Conservation (phyloP, 1,140 invertebrate species). For the Pseudomyrmex concolor region DNA sequence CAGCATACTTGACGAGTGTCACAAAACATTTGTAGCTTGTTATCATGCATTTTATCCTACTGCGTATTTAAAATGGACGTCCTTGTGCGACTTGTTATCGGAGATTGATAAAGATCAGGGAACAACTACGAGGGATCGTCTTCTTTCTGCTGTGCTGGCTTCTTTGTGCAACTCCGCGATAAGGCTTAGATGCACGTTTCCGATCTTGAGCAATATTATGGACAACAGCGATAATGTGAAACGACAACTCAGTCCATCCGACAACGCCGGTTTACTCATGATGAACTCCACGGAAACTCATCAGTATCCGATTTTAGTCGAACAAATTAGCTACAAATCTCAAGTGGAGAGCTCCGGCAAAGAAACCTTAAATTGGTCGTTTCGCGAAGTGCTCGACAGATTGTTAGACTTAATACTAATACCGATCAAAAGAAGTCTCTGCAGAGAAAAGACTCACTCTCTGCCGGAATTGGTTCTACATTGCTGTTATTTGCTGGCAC, state of each 20-base stretch:
- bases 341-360: slow-evolving; percentile 81
- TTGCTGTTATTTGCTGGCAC: slow-evolving; percentile 93
- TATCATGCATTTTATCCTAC: slow-evolving; percentile 99
- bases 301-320: slow-evolving; percentile 92
- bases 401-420: slow-evolving; percentile 92
- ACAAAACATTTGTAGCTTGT: slow-evolving; percentile 95
- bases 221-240: slow-evolving; percentile 86
- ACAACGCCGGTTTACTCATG: slow-evolving; percentile 89
- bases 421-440: slow-evolving; percentile 90
- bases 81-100: slow-evolving; percentile 93
- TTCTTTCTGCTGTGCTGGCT: slow-evolving; percentile 92
- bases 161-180: slow-evolving; percentile 92
- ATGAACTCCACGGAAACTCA: slow-evolving; percentile 90
- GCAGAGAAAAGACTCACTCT: slow-evolving; percentile 86
- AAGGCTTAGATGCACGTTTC: slow-evolving; percentile 91
- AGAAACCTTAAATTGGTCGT: slow-evolving; percentile 88
- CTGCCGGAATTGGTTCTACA: slow-evolving; percentile 90
- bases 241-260: slow-evolving; percentile 88
- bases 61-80: slow-evolving; percentile 95
- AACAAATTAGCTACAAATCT: slow-evolving; percentile 91
- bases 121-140: slow-evolving; percentile 86
- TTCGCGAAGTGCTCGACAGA: slow-evolving; percentile 93
- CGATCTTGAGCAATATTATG: slow-evolving; percentile 87
- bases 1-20: slow-evolving; percentile 94
- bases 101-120: slow-evolving; percentile 89